A percentile compares a stretch with the other conserved stretches of the same genome.
Evolutionary conservation across 2,797 vertebrate genomes (phyloP).

Genomic region (Crocodylus rhombifer): DNA sequence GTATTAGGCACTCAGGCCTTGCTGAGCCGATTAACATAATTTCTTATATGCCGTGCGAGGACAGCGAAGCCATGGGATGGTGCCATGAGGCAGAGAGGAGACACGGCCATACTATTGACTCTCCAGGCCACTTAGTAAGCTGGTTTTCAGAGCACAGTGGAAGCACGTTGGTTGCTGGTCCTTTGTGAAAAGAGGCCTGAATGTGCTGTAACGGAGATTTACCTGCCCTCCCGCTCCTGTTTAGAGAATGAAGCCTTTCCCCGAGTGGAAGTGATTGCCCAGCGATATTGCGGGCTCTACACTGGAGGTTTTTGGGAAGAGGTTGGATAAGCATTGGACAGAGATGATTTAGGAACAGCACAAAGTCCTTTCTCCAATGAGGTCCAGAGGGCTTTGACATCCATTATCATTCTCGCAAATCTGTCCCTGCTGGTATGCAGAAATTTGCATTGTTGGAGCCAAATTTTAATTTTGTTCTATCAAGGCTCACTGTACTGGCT

Average conservation of each 20-base stretch:
- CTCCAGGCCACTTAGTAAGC: neutral
- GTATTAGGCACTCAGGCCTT: accelerated
- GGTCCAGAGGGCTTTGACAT: neutral
- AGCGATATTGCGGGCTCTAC: no score
- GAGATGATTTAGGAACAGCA: no score
- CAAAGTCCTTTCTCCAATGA: no score
- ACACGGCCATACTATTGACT: accelerated
- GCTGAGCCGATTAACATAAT: accelerated
- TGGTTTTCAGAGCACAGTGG: neutral
- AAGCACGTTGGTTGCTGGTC: neutral
- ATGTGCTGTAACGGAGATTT: neutral
- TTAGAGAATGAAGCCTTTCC: neutral
- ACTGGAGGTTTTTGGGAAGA: no score
- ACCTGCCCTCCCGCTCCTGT: neutral
- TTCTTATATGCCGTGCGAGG: neutral
- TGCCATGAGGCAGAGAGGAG: neutral
- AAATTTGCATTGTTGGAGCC: neutral
- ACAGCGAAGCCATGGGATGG: neutral
- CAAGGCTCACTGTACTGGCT: neutral
- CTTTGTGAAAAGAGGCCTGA: neutral
- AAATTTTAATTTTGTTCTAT: neutral
- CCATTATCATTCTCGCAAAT: neutral
- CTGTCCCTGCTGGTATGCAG: neutral
- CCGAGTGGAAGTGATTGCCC: neutral
- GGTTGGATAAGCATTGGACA: no score